Percentiles rank a stretch among this genome's conserved stretches.
Evolutionary conservation across 2,113 vertebrate genomes (phyloP).

Genomic region (Aplodontia rufa): DNA sequence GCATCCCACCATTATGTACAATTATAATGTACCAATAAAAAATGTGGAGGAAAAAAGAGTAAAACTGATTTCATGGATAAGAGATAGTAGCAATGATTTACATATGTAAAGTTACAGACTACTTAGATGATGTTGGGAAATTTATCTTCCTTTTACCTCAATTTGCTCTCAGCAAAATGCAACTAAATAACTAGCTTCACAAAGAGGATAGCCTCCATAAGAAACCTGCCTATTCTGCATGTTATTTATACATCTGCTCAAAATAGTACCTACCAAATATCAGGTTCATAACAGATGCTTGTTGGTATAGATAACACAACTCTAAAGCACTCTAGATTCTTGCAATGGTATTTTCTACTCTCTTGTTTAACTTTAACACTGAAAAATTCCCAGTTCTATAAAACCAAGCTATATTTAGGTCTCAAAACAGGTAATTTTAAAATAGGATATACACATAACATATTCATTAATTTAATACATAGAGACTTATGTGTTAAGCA

Average conservation of each 20-base stretch:
- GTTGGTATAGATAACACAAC: neutral
- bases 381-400: slow-evolving; percentile 4
- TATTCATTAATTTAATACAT: neutral
- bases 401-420: slow-evolving; percentile 28
- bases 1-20: no score
- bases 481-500: neutral
- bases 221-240: neutral
- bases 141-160: neutral
- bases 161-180: slow-evolving; percentile 4
- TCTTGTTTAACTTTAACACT: neutral
- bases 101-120: neutral
- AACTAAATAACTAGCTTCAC: slow-evolving; percentile 17
- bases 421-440: neutral
- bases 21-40: no score
- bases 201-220: neutral
- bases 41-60: neutral
- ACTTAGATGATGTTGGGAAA: neutral
- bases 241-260: neutral
- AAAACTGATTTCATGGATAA: slow-evolving; percentile 3
- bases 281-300: neutral
- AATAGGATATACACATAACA: neutral
- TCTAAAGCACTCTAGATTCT: neutral
- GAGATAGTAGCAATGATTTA: neutral
- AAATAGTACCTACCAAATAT: slow-evolving; percentile 6
- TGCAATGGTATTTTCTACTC: neutral